A percentile compares a stretch with the other conserved stretches of the same genome.
phyloP scores from a whole-genome alignment of 2,888 invertebrate species.

The Nebria salina region DNA sequence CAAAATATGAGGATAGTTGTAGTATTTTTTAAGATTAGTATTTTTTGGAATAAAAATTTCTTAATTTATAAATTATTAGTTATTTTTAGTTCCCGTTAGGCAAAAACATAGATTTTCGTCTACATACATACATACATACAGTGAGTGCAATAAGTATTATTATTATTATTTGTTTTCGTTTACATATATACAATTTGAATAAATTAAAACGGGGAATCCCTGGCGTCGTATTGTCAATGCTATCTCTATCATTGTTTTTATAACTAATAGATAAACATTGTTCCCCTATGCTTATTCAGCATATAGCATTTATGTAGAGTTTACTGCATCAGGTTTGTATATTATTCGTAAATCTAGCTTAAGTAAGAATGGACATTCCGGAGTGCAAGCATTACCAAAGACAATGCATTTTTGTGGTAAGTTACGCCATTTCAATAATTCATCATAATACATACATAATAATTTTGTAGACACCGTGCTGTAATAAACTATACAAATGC shows the following conservation, averaged over 20 bases:
- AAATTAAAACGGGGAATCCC: not conserved
- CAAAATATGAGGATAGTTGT: not conserved
- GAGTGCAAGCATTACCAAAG: constrained; percentile 47
- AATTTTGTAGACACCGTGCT: constrained; percentile 79
- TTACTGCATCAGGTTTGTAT: not conserved
- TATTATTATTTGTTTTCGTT: too few relatives aligned
- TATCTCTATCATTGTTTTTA: not conserved
- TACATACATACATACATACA: too few relatives aligned
- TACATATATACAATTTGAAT: not conserved
- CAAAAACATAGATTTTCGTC: too few relatives aligned
- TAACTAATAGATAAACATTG: not conserved
- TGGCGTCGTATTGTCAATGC: not conserved
- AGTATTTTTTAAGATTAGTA: not conserved
- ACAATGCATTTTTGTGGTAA: constrained; percentile 43
- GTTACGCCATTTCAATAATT: constrained; percentile 7
- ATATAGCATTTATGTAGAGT: not conserved
- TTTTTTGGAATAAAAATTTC: not conserved
- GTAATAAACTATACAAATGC: constrained; percentile 82
- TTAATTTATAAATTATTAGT: not conserved
- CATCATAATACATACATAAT: constrained; percentile 25
- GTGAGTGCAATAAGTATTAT: too few relatives aligned
- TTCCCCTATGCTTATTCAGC: not conserved
- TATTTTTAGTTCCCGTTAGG: not conserved
- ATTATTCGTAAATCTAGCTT: not conserved
- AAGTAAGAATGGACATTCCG: constrained; percentile 1